Percentiles rank a stretch among this genome's conserved stretches.
These are phyloP conservation scores for Avahi laniger DNA, from an alignment of 2,797 vertebrate genomes.

Conservation along the genomic window DNA sequence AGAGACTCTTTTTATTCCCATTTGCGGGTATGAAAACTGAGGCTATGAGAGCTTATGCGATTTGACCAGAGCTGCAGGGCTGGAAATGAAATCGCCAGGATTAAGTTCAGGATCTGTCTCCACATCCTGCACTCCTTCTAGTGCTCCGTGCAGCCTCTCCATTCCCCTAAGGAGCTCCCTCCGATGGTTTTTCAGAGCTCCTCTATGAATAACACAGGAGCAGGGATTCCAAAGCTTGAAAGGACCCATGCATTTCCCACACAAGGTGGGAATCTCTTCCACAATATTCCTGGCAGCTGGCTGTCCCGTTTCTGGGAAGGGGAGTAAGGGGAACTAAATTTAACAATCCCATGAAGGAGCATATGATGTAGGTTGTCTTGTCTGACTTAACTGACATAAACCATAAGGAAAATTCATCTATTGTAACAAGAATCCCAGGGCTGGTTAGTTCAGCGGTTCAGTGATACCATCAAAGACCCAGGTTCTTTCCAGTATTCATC, in stretches of 20 bases:
- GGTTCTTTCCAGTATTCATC: background rate
- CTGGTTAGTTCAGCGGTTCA: background rate
- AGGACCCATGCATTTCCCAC: background rate
- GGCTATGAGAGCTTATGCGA: background rate
- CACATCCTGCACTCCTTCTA: background rate
- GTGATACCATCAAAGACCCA: background rate
- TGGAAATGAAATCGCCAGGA: background rate
- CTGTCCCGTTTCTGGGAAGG: background rate
- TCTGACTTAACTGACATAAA: background rate
- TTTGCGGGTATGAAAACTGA: background rate
- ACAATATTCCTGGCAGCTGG: background rate
- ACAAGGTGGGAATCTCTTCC: background rate
- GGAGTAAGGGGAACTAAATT: background rate
- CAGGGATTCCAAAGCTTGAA: background rate
- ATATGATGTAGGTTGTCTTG: background rate
- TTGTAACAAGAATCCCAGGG: background rate
- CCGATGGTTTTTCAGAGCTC: background rate
- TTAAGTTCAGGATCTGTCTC: background rate
- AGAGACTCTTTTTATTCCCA: background rate
- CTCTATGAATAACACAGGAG: background rate
- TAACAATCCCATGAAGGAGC: background rate
- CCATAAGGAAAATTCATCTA: background rate
- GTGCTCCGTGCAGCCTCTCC: fast-evolving
- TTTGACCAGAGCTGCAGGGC: background rate
- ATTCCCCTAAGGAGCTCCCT: background rate